A percentile compares a stretch with the other conserved stretches of the same genome.
phyloP scores from a whole-genome alignment of 2,113 vertebrate species.

The Athene noctua region DNA sequence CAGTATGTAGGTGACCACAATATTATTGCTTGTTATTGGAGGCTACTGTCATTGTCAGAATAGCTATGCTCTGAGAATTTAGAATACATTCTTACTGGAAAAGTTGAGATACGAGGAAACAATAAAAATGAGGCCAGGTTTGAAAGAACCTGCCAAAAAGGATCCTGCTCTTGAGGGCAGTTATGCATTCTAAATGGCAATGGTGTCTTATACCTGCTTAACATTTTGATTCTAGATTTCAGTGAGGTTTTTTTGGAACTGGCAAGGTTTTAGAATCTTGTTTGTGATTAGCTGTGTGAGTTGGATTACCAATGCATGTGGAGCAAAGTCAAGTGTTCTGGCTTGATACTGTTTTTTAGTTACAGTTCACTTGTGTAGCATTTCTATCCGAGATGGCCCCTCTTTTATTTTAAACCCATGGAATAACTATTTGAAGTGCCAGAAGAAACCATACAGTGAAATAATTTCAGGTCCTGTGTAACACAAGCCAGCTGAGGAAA shows the following conservation, averaged over 20 bases:
- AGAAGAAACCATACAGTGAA: background rate
- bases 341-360: background rate
- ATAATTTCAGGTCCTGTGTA: background rate
- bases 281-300: background rate
- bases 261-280: background rate
- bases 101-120: background rate
- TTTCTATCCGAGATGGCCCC: background rate
- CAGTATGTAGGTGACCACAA: background rate
- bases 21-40: background rate
- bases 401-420: background rate
- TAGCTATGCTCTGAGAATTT: background rate
- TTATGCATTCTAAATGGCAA: background rate
- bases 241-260: background rate
- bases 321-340: background rate
- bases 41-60: background rate
- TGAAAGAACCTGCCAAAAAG: background rate
- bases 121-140: background rate
- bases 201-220: background rate
- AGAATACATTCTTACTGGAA: background rate
- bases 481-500: background rate
- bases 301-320: background rate
- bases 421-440: background rate
- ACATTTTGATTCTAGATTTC: background rate
- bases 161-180: background rate
- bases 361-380: background rate